Evolutionary conservation across 2,113 vertebrate genomes (phyloP).

Genomic region (Porphyrio hochstetteri): DNA sequence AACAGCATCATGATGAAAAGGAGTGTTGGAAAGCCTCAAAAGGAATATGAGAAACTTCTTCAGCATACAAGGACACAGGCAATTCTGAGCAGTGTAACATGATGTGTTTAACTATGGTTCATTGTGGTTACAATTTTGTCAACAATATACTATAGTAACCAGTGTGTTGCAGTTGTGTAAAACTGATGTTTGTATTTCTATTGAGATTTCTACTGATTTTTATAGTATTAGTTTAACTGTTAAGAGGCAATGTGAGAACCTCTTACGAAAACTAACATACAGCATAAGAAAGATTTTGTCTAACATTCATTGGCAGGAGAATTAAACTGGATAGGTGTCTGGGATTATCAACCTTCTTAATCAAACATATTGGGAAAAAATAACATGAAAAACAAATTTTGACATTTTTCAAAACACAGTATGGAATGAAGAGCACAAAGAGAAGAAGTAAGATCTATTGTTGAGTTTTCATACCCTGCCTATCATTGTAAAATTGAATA

Average conservation of each 20-base stretch:
- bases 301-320: neutral
- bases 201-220: neutral
- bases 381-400: neutral
- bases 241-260: neutral
- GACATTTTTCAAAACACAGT: neutral
- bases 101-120: neutral
- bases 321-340: neutral
- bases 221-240: neutral
- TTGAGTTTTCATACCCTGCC: neutral
- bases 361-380: neutral
- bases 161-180: neutral
- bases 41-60: slow-evolving; percentile 12
- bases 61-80: neutral
- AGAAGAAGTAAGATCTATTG: neutral
- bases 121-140: neutral
- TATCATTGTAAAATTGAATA: neutral
- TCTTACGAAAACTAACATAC: neutral
- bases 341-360: neutral
- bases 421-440: neutral
- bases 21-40: neutral
- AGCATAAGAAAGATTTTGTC: neutral
- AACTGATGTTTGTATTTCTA: neutral
- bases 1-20: slow-evolving; percentile 44
- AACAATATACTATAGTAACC: neutral
- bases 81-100: neutral